These are phyloP conservation scores for Pseudonaja textilis DNA, from an alignment of 2,113 vertebrate species.

Conservation along the genomic window DNA sequence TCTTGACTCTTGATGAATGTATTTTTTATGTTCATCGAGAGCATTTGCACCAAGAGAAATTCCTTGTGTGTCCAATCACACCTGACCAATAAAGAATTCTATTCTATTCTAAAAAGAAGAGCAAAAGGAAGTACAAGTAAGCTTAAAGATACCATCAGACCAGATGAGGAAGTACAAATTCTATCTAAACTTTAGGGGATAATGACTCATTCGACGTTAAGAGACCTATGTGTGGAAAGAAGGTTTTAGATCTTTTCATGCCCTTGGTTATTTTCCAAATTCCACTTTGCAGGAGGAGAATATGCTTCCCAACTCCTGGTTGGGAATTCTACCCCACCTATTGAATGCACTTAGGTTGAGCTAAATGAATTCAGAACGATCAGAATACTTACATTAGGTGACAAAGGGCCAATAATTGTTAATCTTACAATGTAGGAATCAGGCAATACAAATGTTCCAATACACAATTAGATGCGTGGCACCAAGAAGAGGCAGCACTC, in stretches of 20 bases:
- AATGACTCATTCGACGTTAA: neutral
- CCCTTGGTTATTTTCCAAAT: neutral
- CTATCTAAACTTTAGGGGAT: neutral
- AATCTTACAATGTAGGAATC: neutral
- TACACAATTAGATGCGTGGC: neutral
- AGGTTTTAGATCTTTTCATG: neutral
- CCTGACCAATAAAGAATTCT: no score
- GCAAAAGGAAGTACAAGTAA: no score
- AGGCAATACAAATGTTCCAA: neutral
- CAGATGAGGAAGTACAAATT: no score
- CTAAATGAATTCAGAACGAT: neutral
- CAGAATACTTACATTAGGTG: neutral
- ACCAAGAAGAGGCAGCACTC: neutral
- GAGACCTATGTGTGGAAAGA: neutral
- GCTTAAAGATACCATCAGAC: no score
- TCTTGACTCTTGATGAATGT: no score
- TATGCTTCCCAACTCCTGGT: neutral
- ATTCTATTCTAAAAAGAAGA: no score
- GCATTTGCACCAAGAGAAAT: no score
- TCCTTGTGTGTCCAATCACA: no score
- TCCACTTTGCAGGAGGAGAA: neutral
- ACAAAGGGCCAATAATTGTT: neutral
- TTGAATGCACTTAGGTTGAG: neutral
- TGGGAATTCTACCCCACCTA: neutral
- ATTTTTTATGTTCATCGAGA: no score